phyloP scores from a whole-genome alignment of 2,797 vertebrate species.

The Jordanella pulchra region DNA sequence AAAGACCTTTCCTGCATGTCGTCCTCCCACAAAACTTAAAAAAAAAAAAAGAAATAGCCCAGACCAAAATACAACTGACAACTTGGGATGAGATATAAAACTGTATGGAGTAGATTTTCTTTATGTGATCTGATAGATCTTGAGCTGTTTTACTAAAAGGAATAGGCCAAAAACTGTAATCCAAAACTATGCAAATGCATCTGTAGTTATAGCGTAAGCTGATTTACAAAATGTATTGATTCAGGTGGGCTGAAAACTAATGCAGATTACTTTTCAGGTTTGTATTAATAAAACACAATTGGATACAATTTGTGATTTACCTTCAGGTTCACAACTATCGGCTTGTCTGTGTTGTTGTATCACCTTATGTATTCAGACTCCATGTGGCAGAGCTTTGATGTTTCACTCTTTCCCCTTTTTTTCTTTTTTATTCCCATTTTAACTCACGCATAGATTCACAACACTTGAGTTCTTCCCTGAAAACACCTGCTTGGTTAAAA shows the following conservation, averaged over 20 bases:
- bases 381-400: slow-evolving; percentile 69
- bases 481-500: slow-evolving; percentile 77
- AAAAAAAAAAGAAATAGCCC: too few relatives aligned
- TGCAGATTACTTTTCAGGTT: not conserved
- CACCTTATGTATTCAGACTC: slow-evolving; percentile 59
- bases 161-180: not conserved
- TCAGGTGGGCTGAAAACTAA: not conserved
- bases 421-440: slow-evolving; percentile 49
- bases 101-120: not conserved
- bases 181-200: not conserved
- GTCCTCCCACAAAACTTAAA: too few relatives aligned
- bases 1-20: too few relatives aligned
- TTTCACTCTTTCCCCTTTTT: slow-evolving; percentile 51
- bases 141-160: not conserved
- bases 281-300: not conserved
- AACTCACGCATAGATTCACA: slow-evolving; percentile 39
- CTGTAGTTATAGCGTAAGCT: not conserved
- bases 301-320: not conserved
- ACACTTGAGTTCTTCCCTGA: slow-evolving; percentile 59
- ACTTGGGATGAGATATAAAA: not conserved
- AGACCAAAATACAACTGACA: not conserved
- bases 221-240: too few relatives aligned
- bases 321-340: slow-evolving; percentile 1
- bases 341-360: not conserved
- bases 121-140: not conserved